Evolutionary conservation across 2,888 invertebrate species (phyloP), one percentile per base, ranked within the genome.

Genomic region (Nymphalis urticae): DNA sequence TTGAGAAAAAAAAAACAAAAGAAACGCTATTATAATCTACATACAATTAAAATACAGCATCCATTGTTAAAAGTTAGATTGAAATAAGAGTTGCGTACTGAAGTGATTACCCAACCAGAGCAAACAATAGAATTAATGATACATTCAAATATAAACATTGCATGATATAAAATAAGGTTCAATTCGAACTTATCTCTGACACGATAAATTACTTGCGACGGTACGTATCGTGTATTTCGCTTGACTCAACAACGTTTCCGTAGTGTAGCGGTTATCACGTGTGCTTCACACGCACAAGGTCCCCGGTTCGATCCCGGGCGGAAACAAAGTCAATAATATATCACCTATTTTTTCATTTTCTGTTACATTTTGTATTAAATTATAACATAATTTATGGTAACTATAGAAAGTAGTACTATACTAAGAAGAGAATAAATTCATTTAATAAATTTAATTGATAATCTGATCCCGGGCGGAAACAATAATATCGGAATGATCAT

Each of bases 181-280:
- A 32, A 56, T 24, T 32, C 27, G 2, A 36, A 42, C 42, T 0
- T 42, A 42, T 13, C 42, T 42, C 42, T 10, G 13, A 42, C 13
- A 42, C 4, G 42, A 42, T 13, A 13, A 42, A 42, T 10, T 42
- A 4, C 13, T 13, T 42, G 42, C 42, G 13, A 13, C 13, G 42
- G 13, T 42, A 42, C 42, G 13, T 42, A 42, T 42, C 13, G 13
- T 4, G 13, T 42, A 42, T 42, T 42, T 42, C 42, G 42, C 13
- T 0, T 0, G 0, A 2, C 4, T 4, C 0, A 13, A 10, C 10
- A 13, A 42, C 13, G 94, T 94, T 94, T 94, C 94, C 94, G 95
- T 95, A 95, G 95, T 95, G 95, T 95, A 95, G 95, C 94, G 95
- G 95, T 95, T 95, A 95, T 95, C 95, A 95, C 95, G 95, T 95